A percentile compares a stretch with the other conserved stretches of the same genome.
These are phyloP conservation scores for Podiceps cristatus DNA, from an alignment of 2,113 vertebrate species.

Conservation along the genomic window DNA sequence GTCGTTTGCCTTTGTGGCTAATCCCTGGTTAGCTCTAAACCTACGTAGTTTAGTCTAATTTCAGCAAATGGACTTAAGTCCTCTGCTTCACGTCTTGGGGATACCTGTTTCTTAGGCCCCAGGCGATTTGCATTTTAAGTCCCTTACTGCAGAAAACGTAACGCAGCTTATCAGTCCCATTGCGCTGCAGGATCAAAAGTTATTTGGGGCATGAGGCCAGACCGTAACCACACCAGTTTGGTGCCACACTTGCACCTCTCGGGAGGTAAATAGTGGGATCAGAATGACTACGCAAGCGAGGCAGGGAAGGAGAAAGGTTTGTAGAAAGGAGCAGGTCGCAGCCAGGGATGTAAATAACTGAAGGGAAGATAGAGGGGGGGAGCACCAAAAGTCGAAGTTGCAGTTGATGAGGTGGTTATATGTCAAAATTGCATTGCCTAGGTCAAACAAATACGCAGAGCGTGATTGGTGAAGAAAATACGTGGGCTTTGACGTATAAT, in stretches of 20 bases:
- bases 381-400: background rate
- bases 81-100: background rate
- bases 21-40: background rate
- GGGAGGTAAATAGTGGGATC: background rate
- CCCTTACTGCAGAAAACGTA: background rate
- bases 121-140: background rate
- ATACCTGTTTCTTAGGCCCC: background rate
- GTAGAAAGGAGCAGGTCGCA: background rate
- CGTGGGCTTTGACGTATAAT: fast-evolving
- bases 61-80: background rate
- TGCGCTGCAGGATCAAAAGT: background rate
- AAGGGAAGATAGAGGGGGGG: background rate
- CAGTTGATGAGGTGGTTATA: fast-evolving
- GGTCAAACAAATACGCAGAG: background rate
- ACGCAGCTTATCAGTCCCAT: fast-evolving
- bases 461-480: background rate
- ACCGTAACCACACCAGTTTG: background rate
- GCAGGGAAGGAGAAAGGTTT: background rate
- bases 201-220: background rate
- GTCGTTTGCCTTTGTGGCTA: background rate
- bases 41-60: background rate
- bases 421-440: background rate
- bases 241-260: background rate
- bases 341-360: background rate
- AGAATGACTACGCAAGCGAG: background rate